Base-by-base conservation (phyloP, 1,140 invertebrate genomes). In the Drosophila nikananu region DNA sequence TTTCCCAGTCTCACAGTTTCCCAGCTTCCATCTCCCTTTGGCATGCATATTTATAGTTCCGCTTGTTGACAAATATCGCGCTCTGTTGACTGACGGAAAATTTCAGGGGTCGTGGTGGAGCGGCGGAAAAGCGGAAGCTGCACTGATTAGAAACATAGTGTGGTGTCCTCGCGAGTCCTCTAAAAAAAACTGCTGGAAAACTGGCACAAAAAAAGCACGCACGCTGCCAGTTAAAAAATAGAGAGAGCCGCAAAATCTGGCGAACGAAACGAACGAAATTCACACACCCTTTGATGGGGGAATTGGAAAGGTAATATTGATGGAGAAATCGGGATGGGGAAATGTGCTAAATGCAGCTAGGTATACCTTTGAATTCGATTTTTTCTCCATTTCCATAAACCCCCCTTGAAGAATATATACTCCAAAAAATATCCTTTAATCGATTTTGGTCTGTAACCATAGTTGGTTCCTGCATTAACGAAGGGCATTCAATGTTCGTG, bases 31-130 rank as follows among this genome's bases (percentile, higher is more conserved):
- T 13, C 42, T 8, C 19, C 54, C 44, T 32, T 48, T 48, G 70
- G 66, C 84, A 76, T 89, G 86, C 86, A 86, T 89, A 89, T 89
- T 89, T 89, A 89, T 89, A 89, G 86, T 90, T 90, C 86, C 86
- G 86, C 81, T 81, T 90, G 86, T 89, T 89, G 86, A 89, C 86
- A 89, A 89, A 89, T 89, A 86, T 89, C 86, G 73, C 84, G 63
- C 86, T 23, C 66, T 89, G 86, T 81, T 84, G 81, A 90, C 74
- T 90, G 84, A 78, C 84, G 67, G 49, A 25, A 48, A 51, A 42
- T 52, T 46, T 30, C 48, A 32, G 55, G 27, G 67, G 27, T n/a
- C 39, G 21, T 13, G 66, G 66, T n/a, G 32, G 21, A 23, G 19
- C 27, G 54, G 30, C 21, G 30, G 19, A 37, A 41, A 41, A 32